Conservation (phyloP, 2,113 vertebrate species). For the Neodontobutis hainanensis region DNA sequence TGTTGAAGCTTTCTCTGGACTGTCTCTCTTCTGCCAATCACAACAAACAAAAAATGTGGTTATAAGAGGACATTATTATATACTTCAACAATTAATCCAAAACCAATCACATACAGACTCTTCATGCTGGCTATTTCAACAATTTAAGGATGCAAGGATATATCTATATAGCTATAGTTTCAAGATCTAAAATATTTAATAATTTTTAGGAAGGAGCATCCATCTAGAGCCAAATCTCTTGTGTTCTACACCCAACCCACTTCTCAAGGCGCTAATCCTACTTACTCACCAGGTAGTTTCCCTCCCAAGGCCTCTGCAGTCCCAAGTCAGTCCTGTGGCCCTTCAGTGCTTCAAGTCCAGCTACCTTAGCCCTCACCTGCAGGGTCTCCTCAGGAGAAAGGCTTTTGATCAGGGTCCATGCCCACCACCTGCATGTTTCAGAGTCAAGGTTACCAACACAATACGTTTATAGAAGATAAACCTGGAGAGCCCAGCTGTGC, state of each 20-base stretch:
- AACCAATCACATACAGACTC: no score
- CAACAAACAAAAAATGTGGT: background rate
- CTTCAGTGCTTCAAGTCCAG: constrained; percentile 90
- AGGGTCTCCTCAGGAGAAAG: constrained; percentile 87
- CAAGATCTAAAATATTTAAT: background rate
- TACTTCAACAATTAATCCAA: background rate
- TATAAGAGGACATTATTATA: background rate
- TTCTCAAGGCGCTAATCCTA: background rate
- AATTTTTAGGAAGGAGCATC: background rate
- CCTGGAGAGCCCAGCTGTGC: constrained; percentile 21
- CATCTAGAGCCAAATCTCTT: background rate
- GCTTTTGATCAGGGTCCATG: constrained; percentile 87
- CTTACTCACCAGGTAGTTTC: constrained; percentile 88
- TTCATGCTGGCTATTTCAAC: no score
- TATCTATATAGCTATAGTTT: no score
- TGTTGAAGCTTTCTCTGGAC: constrained; percentile 79
- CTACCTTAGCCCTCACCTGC: constrained; percentile 92
- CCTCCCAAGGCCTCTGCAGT: constrained; percentile 91
- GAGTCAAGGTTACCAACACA: background rate
- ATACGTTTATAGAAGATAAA: background rate
- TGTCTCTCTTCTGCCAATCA: constrained; percentile 83
- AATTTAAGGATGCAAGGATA: no score
- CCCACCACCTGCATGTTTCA: constrained; percentile 87
- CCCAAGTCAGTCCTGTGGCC: constrained; percentile 90
- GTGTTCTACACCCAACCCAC: background rate